A percentile compares a stretch with the other conserved stretches of the same genome.
Evolutionary conservation across 2,888 invertebrate species (phyloP).

Genomic region (Hypsopygia costalis): DNA sequence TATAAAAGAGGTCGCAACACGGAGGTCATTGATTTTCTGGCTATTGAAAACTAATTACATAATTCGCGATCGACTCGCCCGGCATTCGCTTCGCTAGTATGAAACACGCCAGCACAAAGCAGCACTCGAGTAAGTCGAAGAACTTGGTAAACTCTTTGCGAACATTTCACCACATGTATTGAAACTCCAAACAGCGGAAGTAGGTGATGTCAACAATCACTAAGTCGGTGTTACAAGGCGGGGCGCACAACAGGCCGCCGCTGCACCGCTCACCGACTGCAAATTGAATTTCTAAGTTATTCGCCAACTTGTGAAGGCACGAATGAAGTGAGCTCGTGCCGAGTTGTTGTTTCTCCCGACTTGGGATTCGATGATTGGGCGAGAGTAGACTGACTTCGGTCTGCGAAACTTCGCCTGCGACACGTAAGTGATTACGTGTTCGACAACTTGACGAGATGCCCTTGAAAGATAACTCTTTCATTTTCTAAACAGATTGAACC

Average conservation of each 20-base stretch:
- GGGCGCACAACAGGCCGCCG: slow-evolving; percentile 28
- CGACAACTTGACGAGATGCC: slow-evolving; percentile 35
- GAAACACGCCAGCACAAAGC: too few species aligned
- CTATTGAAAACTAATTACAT: too few species aligned
- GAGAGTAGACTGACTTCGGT: slow-evolving; percentile 34
- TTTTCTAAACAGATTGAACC: slow-evolving; percentile 42
- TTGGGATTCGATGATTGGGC: slow-evolving; percentile 49
- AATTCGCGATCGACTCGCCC: too few species aligned
- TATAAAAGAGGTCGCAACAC: too few species aligned
- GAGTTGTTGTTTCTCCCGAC: slow-evolving; percentile 55
- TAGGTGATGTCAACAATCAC: slow-evolving; percentile 40
- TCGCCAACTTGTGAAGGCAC: slow-evolving; percentile 58
- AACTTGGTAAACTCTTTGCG: not conserved
- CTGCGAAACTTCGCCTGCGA: slow-evolving; percentile 22
- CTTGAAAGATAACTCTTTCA: slow-evolving; percentile 46
- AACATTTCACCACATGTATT: not conserved
- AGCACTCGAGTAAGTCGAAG: too few species aligned
- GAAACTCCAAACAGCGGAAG: slow-evolving; percentile 20
- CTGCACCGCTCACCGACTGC: slow-evolving; percentile 48
- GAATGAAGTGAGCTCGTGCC: slow-evolving; percentile 64
- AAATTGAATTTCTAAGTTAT: slow-evolving; percentile 76
- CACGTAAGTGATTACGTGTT: slow-evolving; percentile 46
- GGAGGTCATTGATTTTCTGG: too few species aligned
- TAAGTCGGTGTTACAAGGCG: slow-evolving; percentile 38
- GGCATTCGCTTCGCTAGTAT: too few species aligned